Base-by-base conservation (phyloP, 2,113 vertebrate genomes). In the Neogobius melanostomus region DNA sequence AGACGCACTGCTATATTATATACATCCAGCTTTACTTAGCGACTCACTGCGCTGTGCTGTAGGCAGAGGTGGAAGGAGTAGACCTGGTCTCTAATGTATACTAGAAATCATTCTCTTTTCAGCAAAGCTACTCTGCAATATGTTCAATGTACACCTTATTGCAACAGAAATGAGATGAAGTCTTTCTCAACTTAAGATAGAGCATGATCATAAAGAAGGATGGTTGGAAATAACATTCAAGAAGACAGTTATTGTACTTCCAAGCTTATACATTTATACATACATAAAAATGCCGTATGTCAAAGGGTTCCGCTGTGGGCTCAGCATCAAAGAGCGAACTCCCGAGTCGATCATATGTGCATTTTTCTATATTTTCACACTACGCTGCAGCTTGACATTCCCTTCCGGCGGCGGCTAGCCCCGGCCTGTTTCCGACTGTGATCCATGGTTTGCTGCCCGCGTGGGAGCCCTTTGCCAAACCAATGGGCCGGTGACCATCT, bases 371-470 rank as follows among this genome's bases (percentile, higher is more conserved):
- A 59, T 71, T 59, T 77, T 68, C 59, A 64, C 74, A 73, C 73
- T n/a, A 43, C 43, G 67, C 68, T 71, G 77, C 69, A 75, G 48
- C 77, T 78, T 78, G 45, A 79, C 66, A 68, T 77, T 80, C 66
- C 75, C 78, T 66, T 71, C 72, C 48, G 76, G 79, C 77, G 14
- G 51, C 11, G 47, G 49, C 7, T 8, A 10, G 66, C 77, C 52
- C 69, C 63, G 43, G 84, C 68, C 45, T n/a, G 0, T 15, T 64
- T 72, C 82, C 80, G 79, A 81, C 69, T 71, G 52, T 76, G 86
- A 86, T 88, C 85, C 72, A 86, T 80, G 64, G 68, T 71, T 83
- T 44, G 44, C 81, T 83, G 86, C 85, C 85, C 85, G 72, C 64
- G 42, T 15, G 60, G 69, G 75, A 87, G 72, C 68, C 74, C 62